These are phyloP conservation scores for Epinotia demarniana DNA, from an alignment of 2,888 invertebrate genomes.

Conservation along the genomic window DNA sequence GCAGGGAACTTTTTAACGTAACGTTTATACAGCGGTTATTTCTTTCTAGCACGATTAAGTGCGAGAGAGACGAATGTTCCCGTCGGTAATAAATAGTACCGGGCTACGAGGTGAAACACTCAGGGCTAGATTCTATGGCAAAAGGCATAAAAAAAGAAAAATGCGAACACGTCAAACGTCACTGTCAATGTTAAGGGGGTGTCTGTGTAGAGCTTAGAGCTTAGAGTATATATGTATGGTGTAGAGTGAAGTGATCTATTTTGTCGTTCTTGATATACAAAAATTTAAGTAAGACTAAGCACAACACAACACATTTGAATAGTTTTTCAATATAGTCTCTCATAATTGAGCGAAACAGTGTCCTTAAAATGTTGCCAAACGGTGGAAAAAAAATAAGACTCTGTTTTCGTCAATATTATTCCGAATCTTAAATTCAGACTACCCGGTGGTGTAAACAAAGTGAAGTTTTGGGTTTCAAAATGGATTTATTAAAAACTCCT, in stretches of 20 bases:
- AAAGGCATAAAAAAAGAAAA: background rate
- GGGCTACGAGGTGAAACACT: no score
- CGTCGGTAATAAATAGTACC: no score
- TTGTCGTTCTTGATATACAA: no score
- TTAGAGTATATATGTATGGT: background rate
- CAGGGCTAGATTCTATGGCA: no score
- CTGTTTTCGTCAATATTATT: background rate
- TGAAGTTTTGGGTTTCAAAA: conserved; percentile 46
- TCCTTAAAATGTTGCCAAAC: background rate
- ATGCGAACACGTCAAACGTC: background rate
- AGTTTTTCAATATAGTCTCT: background rate
- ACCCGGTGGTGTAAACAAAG: conserved; percentile 25
- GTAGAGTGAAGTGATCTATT: no score
- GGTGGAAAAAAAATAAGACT: background rate
- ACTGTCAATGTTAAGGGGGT: conserved; percentile 2
- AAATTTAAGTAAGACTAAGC: no score
- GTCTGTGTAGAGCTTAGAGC: no score
- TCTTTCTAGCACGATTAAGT: no score
- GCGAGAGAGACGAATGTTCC: no score
- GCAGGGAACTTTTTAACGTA: no score
- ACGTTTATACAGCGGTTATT: no score
- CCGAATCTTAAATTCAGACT: background rate
- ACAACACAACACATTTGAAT: no score
- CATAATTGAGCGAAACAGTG: background rate
- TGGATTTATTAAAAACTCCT: conserved; percentile 79